Percentiles rank a stretch among this genome's conserved stretches.
phyloP scores from a whole-genome alignment of 2,888 invertebrate genomes.

The Sipha maydis region DNA sequence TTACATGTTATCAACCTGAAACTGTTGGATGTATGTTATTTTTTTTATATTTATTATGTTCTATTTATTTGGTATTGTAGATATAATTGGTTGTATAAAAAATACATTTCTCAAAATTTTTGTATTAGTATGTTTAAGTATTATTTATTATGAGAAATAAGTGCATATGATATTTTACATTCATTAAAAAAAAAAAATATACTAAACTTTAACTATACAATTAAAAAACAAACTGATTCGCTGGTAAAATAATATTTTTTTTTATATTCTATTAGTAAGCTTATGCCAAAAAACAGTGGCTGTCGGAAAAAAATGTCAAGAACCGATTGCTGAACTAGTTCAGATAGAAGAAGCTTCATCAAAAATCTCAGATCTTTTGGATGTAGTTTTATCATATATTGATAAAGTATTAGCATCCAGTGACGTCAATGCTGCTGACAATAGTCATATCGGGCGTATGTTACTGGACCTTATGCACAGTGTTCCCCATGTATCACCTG shows the following conservation, averaged over 20 bases:
- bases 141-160: too few relatives aligned
- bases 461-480: conserved; percentile 90
- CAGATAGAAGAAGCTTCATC: conserved; percentile 88
- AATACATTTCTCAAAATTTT: background rate
- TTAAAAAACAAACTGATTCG: background rate
- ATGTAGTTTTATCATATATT: conserved; percentile 79
- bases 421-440: conserved; percentile 68
- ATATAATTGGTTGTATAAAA: background rate
- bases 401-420: conserved; percentile 93
- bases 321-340: conserved; percentile 74
- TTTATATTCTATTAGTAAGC: conserved; percentile 70
- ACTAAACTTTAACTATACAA: background rate
- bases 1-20: conserved; percentile 92
- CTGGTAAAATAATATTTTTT: background rate
- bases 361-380: conserved; percentile 74
- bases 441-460: conserved; percentile 78
- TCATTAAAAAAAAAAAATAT: background rate
- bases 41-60: background rate
- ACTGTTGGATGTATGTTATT: conserved; percentile 71
- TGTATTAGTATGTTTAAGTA: too few relatives aligned
- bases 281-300: conserved; percentile 85
- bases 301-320: conserved; percentile 68
- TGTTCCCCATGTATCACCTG: conserved; percentile 88
- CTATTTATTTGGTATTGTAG: background rate
- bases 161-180: background rate